These are phyloP conservation scores for Entelurus aequoreus DNA, from an alignment of 2,113 vertebrate genomes.

Conservation along the genomic window DNA sequence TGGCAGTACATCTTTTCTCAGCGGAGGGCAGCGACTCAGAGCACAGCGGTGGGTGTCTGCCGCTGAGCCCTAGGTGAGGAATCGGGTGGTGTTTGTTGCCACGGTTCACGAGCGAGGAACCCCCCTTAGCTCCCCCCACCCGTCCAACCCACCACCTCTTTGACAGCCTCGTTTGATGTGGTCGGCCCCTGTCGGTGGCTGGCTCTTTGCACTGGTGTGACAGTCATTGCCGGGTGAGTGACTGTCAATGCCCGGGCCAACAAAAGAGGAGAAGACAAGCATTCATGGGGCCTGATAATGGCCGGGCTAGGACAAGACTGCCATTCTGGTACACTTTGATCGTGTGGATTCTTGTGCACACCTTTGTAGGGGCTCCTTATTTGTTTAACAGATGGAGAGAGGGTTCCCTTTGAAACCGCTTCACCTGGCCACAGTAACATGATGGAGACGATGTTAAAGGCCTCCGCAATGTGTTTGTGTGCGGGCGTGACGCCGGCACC, in stretches of 20 bases:
- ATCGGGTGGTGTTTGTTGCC: conserved; percentile 73
- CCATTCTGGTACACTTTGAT: conserved; percentile 72
- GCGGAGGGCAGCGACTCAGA: conserved; percentile 51
- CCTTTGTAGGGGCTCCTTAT: conserved; percentile 68
- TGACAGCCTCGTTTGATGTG: conserved; percentile 72
- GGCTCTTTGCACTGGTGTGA: conserved; percentile 75
- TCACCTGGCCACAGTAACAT: conserved; percentile 53
- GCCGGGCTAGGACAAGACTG: conserved; percentile 66
- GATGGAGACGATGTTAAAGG: conserved; percentile 58
- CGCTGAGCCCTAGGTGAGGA: conserved; percentile 67
- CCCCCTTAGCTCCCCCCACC: not conserved
- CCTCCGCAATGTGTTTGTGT: conserved; percentile 35
- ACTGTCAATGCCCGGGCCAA: conserved; percentile 71
- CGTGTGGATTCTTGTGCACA: conserved; percentile 67
- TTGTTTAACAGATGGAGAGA: conserved; percentile 68
- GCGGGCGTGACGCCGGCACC: conserved; percentile 15
- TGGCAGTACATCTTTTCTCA: conserved; percentile 71
- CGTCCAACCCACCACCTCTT: conserved; percentile 8
- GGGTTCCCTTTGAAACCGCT: conserved; percentile 47
- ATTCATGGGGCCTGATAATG: conserved; percentile 73
- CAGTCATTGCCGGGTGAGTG: conserved; percentile 77
- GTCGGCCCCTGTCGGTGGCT: conserved; percentile 68
- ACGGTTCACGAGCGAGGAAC: conserved; percentile 68
- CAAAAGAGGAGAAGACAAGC: conserved; percentile 75
- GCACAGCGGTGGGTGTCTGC: conserved; percentile 66